Evolutionary conservation across 2,113 vertebrate species (phyloP).

Genomic region (Synodontis membranacea): DNA sequence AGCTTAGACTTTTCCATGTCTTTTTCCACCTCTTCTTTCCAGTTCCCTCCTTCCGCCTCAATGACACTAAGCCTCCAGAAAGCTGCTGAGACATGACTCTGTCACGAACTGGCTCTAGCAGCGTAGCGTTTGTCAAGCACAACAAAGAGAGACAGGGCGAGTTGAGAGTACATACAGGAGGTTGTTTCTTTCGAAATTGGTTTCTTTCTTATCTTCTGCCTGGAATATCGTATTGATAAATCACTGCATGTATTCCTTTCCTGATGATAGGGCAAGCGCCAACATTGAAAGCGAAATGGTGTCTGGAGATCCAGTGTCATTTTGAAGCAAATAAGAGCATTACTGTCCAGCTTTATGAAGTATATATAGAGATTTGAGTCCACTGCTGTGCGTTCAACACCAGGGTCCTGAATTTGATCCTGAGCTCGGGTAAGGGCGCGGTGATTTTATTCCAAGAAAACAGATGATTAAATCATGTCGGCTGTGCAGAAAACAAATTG

Average conservation of each 20-base stretch:
- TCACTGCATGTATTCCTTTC: neutral
- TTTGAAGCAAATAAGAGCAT: neutral
- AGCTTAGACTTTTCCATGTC: neutral
- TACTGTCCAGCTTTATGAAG: neutral
- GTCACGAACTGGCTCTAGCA: neutral
- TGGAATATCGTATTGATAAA: neutral
- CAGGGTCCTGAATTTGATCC: neutral
- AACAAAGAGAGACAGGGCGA: neutral
- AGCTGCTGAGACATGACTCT: constrained; percentile 3
- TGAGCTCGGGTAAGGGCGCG: neutral
- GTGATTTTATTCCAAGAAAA: neutral
- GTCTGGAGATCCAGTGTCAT: neutral
- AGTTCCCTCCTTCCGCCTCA: neutral
- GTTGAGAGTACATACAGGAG: neutral
- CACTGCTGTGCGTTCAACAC: neutral
- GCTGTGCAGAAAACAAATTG: neutral
- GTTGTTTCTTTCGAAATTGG: neutral
- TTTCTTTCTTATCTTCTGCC: neutral
- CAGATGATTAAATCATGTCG: neutral
- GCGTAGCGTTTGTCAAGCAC: neutral
- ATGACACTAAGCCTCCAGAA: neutral
- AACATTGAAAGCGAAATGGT: neutral
- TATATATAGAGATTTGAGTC: neutral
- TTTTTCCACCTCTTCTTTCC: constrained; percentile 1
- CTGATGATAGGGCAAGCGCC: neutral